phyloP scores from a whole-genome alignment of 2,113 vertebrate genomes.

The Prunella fulvescens region DNA sequence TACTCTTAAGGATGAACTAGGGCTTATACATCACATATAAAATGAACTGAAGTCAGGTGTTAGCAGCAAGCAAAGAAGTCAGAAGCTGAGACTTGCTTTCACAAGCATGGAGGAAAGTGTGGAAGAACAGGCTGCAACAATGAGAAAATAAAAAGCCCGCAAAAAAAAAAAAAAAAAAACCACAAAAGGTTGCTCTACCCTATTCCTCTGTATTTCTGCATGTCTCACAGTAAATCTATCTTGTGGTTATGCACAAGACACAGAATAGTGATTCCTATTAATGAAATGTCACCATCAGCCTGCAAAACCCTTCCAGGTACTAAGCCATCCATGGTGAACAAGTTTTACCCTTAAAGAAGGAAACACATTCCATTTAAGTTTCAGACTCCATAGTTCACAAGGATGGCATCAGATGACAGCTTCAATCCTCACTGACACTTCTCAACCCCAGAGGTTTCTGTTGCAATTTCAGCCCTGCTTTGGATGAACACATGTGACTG shows the following conservation, averaged over 20 bases:
- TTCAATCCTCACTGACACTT: not conserved
- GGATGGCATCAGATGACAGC: not conserved
- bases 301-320: not conserved
- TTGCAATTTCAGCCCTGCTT: not conserved
- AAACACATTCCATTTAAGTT: not conserved
- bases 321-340: not conserved
- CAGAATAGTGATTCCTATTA: not conserved
- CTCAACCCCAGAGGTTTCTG: not conserved
- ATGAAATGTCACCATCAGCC: not conserved
- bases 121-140: not conserved
- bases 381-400: not conserved
- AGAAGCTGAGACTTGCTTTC: not conserved
- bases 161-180: not conserved
- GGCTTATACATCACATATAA: not conserved
- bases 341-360: not conserved
- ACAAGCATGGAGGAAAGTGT: not conserved
- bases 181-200: no score
- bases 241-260: not conserved
- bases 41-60: not conserved
- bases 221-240: not conserved
- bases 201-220: not conserved
- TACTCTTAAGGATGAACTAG: not conserved
- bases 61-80: not conserved
- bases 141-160: not conserved
- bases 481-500: fast-evolving